Evolutionary conservation across 2,113 vertebrate genomes (phyloP), one percentile per base, ranked within the genome.

Genomic region (Orycteropus afer): DNA sequence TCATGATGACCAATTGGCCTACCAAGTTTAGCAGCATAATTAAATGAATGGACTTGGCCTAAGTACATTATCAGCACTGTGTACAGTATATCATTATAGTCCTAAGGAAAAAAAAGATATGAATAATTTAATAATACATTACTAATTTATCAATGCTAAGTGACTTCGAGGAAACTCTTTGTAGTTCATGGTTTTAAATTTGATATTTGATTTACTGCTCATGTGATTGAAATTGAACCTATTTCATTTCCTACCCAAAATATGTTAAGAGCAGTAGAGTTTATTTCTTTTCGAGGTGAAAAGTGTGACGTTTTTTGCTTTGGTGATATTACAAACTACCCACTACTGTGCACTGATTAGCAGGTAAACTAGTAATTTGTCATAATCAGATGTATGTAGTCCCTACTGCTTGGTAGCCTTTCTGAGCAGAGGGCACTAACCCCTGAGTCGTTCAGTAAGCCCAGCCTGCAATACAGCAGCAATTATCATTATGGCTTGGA

Each of bases 1-100:
- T 98, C 98, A 98, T 98, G 98, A 98, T 99, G 98, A 99, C 99
- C 99, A 99, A 99, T 98, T 99, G 98, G 98, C 98, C 98, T 98
- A 98, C 98, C 98, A 98, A 98, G 98, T 99, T 99, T 98, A 98
- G 99, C 98, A 98, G 98, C 98, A 98, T 99, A 99, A 99, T 99
- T 99, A 99, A 99, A 98, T 98, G 98, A 99, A 99, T 98, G 98
- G 98, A 99, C 98, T 99, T 98, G 95, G 97, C 97, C 98, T 98
- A 98, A 99, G 98, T 99, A 99, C 99, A 99, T 99, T 98, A 99
- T 98, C 98, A 98, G 97, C 97, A 97, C 98, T 98, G 98, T 98
- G 98, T 99, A 98, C 97, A 98, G 98, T 98, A 98, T 98, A 99
- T 99, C 98, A 98, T 98, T 98, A 98, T 96, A 95, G 97, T 97